A percentile compares a stretch with the other conserved stretches of the same genome.
Conservation (phyloP, 2,113 vertebrate genomes). For the Nesoenas mayeri region DNA sequence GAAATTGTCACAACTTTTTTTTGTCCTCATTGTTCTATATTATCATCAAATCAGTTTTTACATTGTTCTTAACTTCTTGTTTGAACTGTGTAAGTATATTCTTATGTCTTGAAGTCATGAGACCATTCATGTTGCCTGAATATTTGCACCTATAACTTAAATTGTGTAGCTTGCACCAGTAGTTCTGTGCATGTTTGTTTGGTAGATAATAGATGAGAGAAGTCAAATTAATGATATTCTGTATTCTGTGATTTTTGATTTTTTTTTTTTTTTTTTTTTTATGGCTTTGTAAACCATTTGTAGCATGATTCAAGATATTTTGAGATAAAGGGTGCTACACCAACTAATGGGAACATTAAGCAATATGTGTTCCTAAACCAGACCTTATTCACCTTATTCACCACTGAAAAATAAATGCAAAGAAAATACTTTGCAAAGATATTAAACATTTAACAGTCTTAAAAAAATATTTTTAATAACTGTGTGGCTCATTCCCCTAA, state of each 20-base stretch:
- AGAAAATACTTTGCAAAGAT: neutral
- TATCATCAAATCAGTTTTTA: neutral
- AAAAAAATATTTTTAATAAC: constrained; percentile 27
- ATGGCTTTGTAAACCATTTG: neutral
- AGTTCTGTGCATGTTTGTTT: neutral
- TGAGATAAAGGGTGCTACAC: neutral
- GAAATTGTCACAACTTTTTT: neutral
- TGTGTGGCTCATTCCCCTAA: neutral
- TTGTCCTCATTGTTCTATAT: neutral
- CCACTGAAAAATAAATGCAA: neutral
- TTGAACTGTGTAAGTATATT: neutral
- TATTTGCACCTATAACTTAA: neutral
- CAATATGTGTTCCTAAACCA: neutral
- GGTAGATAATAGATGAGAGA: neutral
- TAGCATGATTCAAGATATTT: neutral
- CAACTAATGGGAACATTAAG: neutral
- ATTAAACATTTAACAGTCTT: constrained; percentile 7
- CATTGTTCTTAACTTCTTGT: neutral
- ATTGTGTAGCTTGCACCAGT: neutral
- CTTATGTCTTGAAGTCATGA: neutral
- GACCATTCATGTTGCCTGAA: neutral
- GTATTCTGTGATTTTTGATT: neutral
- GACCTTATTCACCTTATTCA: neutral
- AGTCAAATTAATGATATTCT: neutral
- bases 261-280: neutral